Evolutionary conservation across 2,113 vertebrate species (phyloP).

Genomic region (Paramisgurnus dabryanus): DNA sequence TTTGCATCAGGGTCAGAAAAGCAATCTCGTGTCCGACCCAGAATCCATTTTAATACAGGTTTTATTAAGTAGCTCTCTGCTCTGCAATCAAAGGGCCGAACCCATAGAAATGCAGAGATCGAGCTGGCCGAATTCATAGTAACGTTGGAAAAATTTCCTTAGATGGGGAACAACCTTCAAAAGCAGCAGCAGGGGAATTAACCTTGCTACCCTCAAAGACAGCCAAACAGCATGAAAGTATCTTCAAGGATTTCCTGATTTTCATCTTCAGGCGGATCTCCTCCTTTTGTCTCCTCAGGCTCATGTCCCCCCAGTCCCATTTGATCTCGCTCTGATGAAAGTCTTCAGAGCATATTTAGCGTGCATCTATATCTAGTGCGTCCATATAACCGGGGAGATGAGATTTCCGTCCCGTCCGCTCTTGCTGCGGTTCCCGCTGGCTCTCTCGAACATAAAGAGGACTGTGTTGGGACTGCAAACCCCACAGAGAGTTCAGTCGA

Average conservation of each 20-base stretch:
- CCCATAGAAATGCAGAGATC: neutral
- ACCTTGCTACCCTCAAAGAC: constrained; percentile 46
- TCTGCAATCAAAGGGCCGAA: constrained; percentile 24
- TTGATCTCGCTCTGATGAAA: constrained; percentile 48
- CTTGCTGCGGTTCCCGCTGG: constrained; percentile 25
- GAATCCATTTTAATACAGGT: neutral
- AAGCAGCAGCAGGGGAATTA: constrained; percentile 41
- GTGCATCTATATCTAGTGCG: constrained; percentile 38
- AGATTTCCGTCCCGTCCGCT: constrained; percentile 21
- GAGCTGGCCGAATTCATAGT: constrained; percentile 15
- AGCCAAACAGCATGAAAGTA: constrained; percentile 32
- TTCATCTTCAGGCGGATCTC: constrained; percentile 35
- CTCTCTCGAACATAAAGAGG: constrained; percentile 27
- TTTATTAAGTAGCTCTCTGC: constrained; percentile 13
- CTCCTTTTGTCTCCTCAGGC: constrained; percentile 48
- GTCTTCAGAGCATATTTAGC: constrained; percentile 40
- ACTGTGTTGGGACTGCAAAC: constrained; percentile 18
- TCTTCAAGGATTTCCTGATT: constrained; percentile 36
- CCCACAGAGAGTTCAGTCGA: constrained; percentile 26
- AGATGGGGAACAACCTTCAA: constrained; percentile 33
- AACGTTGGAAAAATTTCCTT: constrained; percentile 29
- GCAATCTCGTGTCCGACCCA: neutral
- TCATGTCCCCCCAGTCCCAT: constrained; percentile 37
- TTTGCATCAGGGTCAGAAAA: no score
- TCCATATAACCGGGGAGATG: constrained; percentile 19